phyloP scores from a whole-genome alignment of 2,797 vertebrate species.

The Spheniscus humboldti region DNA sequence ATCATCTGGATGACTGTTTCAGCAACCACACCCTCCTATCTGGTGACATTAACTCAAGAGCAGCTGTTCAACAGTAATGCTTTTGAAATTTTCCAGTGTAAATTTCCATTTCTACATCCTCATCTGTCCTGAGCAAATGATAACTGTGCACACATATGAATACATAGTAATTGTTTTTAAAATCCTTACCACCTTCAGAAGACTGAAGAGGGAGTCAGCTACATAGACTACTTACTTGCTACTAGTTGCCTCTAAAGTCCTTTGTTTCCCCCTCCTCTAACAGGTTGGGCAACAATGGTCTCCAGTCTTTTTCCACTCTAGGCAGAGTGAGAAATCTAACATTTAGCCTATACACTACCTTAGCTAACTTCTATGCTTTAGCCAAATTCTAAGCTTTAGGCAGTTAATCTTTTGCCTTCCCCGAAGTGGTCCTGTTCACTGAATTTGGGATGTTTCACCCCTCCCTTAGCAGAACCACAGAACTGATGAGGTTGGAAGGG shows the following conservation, averaged over 20 bases:
- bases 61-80: background rate
- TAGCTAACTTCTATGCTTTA: background rate
- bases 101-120: background rate
- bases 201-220: background rate
- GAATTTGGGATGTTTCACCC: background rate
- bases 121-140: background rate
- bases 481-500: background rate
- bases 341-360: background rate
- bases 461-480: background rate
- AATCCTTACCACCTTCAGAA: background rate
- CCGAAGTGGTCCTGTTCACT: background rate
- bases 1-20: background rate
- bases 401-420: background rate
- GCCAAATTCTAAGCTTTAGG: background rate
- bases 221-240: background rate
- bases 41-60: background rate
- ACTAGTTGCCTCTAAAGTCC: background rate
- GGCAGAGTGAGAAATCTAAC: background rate
- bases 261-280: background rate
- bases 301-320: background rate
- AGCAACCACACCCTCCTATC: constrained; percentile 16
- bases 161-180: background rate
- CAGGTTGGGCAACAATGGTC: background rate
- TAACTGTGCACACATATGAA: background rate
- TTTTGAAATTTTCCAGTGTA: background rate